A percentile compares a stretch with the other conserved stretches of the same genome.
Evolutionary conservation across 2,113 vertebrate species (phyloP).

Genomic region (Phycodurus eques): DNA sequence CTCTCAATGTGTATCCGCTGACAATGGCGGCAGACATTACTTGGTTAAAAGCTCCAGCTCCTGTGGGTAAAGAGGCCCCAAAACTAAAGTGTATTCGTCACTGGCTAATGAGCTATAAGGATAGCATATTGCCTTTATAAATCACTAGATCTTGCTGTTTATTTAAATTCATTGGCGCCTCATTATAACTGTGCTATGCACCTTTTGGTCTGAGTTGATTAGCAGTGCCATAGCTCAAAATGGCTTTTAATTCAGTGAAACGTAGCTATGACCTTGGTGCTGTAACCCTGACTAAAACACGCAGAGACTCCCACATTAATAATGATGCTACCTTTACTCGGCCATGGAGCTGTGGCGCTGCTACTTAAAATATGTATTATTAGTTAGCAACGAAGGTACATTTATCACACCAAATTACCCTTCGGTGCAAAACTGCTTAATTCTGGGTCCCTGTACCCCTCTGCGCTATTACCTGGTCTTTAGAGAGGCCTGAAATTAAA

Average conservation of each 20-base stretch:
- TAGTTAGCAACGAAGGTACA: constrained; percentile 92
- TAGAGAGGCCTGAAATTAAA: constrained; percentile 96
- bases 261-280: constrained; percentile 95
- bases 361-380: constrained; percentile 98
- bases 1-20: constrained; percentile 70
- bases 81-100: constrained; percentile 91
- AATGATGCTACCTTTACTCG: constrained; percentile 93
- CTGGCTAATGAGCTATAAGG: constrained; percentile 98
- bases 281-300: constrained; percentile 97
- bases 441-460: constrained; percentile 92
- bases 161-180: constrained; percentile 99
- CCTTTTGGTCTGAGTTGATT: constrained; percentile 99
- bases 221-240: constrained; percentile 98
- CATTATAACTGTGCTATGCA: constrained; percentile 99
- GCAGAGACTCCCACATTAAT: constrained; percentile 98
- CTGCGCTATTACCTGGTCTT: constrained; percentile 97
- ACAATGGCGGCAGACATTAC: constrained; percentile 81
- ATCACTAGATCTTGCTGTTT: constrained; percentile 97
- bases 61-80: constrained; percentile 79
- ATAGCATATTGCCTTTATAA: constrained; percentile 93
- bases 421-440: constrained; percentile 99
- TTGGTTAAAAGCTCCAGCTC: constrained; percentile 82
- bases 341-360: constrained; percentile 80
- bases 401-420: constrained; percentile 99
- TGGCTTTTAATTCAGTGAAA: constrained; percentile 99